A percentile compares a stretch with the other conserved stretches of the same genome.
Conservation (phyloP, 92 coral and sea anemone species). For the Paragorgia papillata region DNA sequence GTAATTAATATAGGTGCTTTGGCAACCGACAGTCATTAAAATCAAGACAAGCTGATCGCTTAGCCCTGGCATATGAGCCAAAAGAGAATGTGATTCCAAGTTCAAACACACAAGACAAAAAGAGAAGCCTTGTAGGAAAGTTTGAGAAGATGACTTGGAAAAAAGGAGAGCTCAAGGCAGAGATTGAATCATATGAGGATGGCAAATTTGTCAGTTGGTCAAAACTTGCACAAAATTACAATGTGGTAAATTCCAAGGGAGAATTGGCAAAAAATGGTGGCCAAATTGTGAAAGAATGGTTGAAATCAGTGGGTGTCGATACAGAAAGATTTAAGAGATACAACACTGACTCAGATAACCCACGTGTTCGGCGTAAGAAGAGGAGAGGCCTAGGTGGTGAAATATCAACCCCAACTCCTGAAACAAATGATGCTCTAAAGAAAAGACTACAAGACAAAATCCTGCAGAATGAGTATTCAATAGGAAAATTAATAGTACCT, state of each 20-base stretch:
- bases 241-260: constrained; percentile 21
- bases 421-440: constrained; percentile 35
- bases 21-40: constrained; percentile 4
- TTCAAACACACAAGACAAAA: not conserved
- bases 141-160: constrained; percentile 28
- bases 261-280: constrained; percentile 35
- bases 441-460: constrained; percentile 24
- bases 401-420: constrained; percentile 28
- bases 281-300: too few species aligned
- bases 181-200: constrained; percentile 43
- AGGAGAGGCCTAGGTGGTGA: constrained; percentile 31
- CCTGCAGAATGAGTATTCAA: not conserved
- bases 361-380: constrained; percentile 31
- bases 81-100: not conserved
- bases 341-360: not conserved
- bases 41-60: constrained; percentile 4
- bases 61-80: not conserved
- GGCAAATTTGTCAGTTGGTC: constrained; percentile 38
- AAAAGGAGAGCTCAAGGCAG: constrained; percentile 22
- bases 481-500: constrained; percentile 32
- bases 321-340: constrained; percentile 31
- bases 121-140: constrained; percentile 4
- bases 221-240: constrained; percentile 36
- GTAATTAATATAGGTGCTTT: not conserved
- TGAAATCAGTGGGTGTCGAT: too few species aligned